These are phyloP conservation scores for Buceros bicornis DNA, from an alignment of 2,797 vertebrate genomes.

Conservation along the genomic window DNA sequence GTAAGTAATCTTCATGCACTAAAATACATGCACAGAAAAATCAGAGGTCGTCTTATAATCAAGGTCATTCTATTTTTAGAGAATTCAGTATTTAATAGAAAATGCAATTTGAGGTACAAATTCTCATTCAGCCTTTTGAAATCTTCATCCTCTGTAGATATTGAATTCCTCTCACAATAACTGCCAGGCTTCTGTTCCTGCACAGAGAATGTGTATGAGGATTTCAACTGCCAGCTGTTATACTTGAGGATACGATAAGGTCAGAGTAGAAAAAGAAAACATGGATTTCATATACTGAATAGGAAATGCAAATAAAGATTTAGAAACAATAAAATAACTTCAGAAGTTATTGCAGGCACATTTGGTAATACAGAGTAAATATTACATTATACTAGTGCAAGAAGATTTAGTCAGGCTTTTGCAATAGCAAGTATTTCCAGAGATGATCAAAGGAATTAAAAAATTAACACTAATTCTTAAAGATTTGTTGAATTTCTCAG, in stretches of 20 bases:
- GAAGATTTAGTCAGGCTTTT: not conserved
- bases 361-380: not conserved
- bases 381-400: not conserved
- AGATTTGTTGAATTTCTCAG: not conserved
- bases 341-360: not conserved
- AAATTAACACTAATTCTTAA: not conserved
- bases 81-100: conserved; percentile 23
- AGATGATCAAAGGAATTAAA: not conserved
- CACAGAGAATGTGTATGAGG: not conserved
- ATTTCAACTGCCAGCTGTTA: conserved; percentile 25
- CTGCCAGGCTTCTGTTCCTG: not conserved
- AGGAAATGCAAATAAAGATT: conserved; percentile 33
- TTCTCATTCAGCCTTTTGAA: conserved; percentile 33
- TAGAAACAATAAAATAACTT: conserved; percentile 12
- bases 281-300: not conserved
- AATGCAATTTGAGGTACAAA: conserved; percentile 33
- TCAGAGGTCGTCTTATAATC: not conserved
- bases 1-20: not conserved
- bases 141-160: conserved; percentile 1
- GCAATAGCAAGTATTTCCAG: not conserved
- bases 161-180: conserved; percentile 30
- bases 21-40: not conserved
- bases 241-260: not conserved
- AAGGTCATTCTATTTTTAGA: conserved; percentile 14
- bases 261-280: not conserved